Base-by-base conservation (phyloP, 92 coral and sea anemone species). In the Siderastrea siderea region DNA sequence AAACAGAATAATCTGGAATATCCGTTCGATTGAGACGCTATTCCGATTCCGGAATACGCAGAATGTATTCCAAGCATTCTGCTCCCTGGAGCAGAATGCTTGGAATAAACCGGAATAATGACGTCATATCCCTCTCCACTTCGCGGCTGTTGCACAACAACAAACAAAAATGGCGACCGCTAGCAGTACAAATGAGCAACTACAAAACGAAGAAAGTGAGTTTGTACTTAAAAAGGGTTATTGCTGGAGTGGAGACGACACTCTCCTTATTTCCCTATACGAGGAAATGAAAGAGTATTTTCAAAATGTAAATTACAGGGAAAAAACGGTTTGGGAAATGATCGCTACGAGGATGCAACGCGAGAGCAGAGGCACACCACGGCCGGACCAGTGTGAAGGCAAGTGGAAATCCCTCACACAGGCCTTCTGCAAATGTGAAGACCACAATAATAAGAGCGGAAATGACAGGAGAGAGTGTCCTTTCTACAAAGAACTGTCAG, bases 1-100 rank as follows among this genome's bases (percentile, higher is more conserved):
- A 50, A 51, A 9, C 0, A 43, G 75, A 67, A 80, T 64, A 47
- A 67, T 1, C 16, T 60, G 74, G 59, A 48, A 63, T 16, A 47
- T 43, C 72, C 58, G 84, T 79, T 63, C 58, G 48, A 65, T 65
- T 80, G 62, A 80, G 16, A 3, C 51, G 75, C 73, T 80, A 80
- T 80, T 80, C 85, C 62, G 4, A 67, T 80, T 80, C 62, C 65
- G 75, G 75, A 80, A 67, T 61, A 78, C 43, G 19, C 3, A 45
- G 78, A 82, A 52, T 68, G 53, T 82, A 70, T 70, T 82, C 86
- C 77, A 68, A 82, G 53, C 67, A 82, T 82, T 82, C 79, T 53
- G 78, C 69, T 52, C 79, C 38, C 15, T 3, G 3, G 75, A 65
- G 86, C 86, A 69, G 67, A 69, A 51, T 82, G 6, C 54, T 61